phyloP scores from a whole-genome alignment of 2,797 vertebrate genomes.

The Aselliscus stoliczkanus region DNA sequence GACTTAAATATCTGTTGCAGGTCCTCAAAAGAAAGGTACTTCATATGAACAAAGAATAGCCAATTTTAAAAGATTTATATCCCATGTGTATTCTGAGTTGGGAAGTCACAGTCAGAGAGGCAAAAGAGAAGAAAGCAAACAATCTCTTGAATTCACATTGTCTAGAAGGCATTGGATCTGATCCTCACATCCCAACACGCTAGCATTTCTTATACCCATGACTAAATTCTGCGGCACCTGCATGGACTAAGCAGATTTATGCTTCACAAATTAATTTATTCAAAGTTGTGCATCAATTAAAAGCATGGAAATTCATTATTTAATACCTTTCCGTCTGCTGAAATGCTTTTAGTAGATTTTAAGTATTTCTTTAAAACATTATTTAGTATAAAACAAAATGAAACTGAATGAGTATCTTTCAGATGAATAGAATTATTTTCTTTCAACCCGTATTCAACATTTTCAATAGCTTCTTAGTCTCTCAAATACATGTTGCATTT shows the following conservation, averaged over 20 bases:
- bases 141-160: neutral
- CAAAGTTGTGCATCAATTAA: conserved; percentile 49
- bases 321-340: conserved; percentile 40
- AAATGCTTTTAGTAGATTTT: conserved; percentile 66
- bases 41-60: neutral
- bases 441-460: neutral
- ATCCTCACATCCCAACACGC: neutral
- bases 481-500: neutral
- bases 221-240: conserved; percentile 53
- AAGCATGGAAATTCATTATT: conserved; percentile 60
- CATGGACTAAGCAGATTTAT: conserved; percentile 41
- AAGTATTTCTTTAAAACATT: conserved; percentile 52
- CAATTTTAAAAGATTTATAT: neutral
- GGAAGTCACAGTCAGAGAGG: neutral
- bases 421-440: conserved; percentile 57
- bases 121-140: neutral
- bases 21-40: neutral
- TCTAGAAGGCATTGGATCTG: neutral
- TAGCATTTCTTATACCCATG: conserved; percentile 16
- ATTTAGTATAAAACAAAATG: conserved; percentile 63
- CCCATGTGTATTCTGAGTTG: neutral
- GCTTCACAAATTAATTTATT: conserved; percentile 36
- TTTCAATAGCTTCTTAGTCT: conserved; percentile 36
- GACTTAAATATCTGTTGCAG: neutral
- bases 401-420: conserved; percentile 38